Evolutionary conservation across 2,888 invertebrate genomes (phyloP).

Genomic region (Platycheirus albimanus): DNA sequence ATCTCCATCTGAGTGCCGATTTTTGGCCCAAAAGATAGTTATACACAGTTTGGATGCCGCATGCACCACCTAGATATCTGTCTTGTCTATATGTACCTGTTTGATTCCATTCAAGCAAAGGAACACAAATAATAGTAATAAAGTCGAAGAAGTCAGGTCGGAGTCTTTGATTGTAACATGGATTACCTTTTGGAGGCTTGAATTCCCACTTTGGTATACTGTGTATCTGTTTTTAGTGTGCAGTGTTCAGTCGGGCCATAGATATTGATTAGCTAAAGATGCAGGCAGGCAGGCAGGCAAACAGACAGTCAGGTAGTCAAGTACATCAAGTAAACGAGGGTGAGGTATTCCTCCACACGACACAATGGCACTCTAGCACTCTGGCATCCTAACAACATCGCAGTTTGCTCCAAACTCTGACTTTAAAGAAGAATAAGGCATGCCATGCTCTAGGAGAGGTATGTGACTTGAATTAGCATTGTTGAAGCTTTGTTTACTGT

Average conservation of each 20-base stretch:
- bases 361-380: constrained; percentile 59
- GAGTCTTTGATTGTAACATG: constrained; percentile 74
- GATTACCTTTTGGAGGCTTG: constrained; percentile 72
- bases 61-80: constrained; percentile 63
- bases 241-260: constrained; percentile 40
- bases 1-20: constrained; percentile 43
- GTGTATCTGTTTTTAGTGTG: no score
- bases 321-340: constrained; percentile 50
- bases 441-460: constrained; percentile 51
- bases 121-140: constrained; percentile 71
- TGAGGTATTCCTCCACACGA: constrained; percentile 66
- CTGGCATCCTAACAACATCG: constrained; percentile 48
- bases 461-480: constrained; percentile 74
- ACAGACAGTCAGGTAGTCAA: constrained; percentile 20
- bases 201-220: constrained; percentile 66
- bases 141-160: constrained; percentile 73
- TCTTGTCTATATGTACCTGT: constrained; percentile 58
- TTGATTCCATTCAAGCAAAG: constrained; percentile 19
- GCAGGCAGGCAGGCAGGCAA: constrained; percentile 13
- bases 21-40: constrained; percentile 49
- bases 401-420: constrained; percentile 45
- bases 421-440: constrained; percentile 61
- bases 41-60: constrained; percentile 44
- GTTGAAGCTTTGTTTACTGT: constrained; percentile 51
- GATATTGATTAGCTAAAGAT: constrained; percentile 73